phyloP scores from a whole-genome alignment of 64 coral and sea anemone genomes.

The Montipora foliosa region DNA sequence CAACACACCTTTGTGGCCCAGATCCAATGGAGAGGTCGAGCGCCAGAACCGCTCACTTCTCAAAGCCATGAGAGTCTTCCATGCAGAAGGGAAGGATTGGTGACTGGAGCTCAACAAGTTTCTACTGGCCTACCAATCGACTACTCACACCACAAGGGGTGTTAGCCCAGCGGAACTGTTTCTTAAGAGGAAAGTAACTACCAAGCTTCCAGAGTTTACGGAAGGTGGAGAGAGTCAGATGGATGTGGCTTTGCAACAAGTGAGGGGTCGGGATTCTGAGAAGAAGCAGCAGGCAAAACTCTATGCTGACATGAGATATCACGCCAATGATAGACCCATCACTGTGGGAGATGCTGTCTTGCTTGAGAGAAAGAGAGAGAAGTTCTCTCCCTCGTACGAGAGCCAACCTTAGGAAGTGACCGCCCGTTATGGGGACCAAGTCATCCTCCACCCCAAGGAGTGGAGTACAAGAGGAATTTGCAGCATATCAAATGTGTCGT shows the following conservation, averaged over 20 bases:
- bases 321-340: conserved; percentile 11
- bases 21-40: too few relatives aligned
- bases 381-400: conserved; percentile 43
- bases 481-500: neutral
- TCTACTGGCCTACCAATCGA: neutral
- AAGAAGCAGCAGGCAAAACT: conserved; percentile 21
- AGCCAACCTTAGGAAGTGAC: too few relatives aligned
- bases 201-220: too few relatives aligned
- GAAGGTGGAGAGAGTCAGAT: too few relatives aligned
- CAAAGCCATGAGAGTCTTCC: too few relatives aligned
- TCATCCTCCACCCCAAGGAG: conserved; percentile 44
- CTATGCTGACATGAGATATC: conserved; percentile 42
- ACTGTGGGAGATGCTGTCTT: conserved; percentile 18
- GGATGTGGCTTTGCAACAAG: neutral
- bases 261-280: conserved; percentile 9
- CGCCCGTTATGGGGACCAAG: neutral
- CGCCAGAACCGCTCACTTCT: too few relatives aligned
- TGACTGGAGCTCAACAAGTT: too few relatives aligned
- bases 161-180: too few relatives aligned
- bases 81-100: too few relatives aligned
- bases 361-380: conserved; percentile 62
- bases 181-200: too few relatives aligned
- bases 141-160: too few relatives aligned
- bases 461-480: conserved; percentile 8
- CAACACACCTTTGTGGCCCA: too few relatives aligned